phyloP scores from a whole-genome alignment of 1,140 invertebrate species.

The Berghia stephanieae region DNA sequence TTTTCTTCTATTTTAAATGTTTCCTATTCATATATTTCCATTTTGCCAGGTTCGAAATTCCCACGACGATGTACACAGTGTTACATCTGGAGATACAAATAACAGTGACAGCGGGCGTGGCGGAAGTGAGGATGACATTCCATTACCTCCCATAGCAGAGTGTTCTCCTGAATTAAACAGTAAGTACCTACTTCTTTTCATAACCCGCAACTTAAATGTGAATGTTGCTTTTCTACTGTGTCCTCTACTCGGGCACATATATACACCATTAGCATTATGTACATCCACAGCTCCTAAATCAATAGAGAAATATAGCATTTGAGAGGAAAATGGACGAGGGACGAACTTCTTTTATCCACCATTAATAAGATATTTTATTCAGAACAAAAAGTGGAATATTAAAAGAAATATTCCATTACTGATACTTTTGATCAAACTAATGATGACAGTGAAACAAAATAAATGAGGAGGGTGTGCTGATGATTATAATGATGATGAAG shows the following conservation, averaged over 20 bases:
- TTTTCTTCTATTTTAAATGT: neutral
- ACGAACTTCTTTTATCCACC: neutral
- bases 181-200: conserved; percentile 15
- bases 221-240: neutral
- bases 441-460: too few relatives aligned
- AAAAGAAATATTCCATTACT: too few relatives aligned
- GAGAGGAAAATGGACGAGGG: neutral
- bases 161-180: conserved; percentile 29
- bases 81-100: conserved; percentile 51
- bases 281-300: neutral
- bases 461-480: too few relatives aligned
- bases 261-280: neutral
- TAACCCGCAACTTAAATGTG: too few relatives aligned
- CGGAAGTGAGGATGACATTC: conserved; percentile 52
- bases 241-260: neutral
- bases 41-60: conserved; percentile 31
- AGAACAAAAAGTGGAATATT: too few relatives aligned
- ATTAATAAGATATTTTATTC: neutral
- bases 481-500: too few relatives aligned
- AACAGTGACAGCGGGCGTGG: conserved; percentile 53
- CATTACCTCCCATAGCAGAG: conserved; percentile 34
- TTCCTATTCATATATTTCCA: neutral
- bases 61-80: conserved; percentile 48
- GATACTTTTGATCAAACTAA: too few relatives aligned
- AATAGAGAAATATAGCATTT: neutral